Evolutionary conservation across 1,140 invertebrate genomes (phyloP).

Genomic region (Hetaerina americana): DNA sequence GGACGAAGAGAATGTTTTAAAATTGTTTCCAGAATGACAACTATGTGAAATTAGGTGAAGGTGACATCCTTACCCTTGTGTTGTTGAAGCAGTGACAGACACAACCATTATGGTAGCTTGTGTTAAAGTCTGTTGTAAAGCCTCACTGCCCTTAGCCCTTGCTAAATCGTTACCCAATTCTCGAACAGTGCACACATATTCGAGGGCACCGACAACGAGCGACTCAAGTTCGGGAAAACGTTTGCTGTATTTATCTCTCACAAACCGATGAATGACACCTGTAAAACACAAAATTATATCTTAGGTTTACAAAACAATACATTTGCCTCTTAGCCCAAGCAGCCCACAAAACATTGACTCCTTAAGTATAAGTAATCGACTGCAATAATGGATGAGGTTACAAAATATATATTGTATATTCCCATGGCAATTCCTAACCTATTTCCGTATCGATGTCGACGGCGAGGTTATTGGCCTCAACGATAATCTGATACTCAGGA

Average conservation of each 20-base stretch:
- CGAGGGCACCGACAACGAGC: slow-evolving; percentile 79
- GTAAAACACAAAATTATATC: no score
- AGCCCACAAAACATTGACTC: no score
- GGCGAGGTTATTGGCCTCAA: slow-evolving; percentile 91
- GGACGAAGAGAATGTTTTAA: no score
- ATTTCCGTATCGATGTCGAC: slow-evolving; percentile 95
- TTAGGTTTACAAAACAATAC: no score
- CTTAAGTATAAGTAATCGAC: no score
- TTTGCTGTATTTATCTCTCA: slow-evolving; percentile 93
- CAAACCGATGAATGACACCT: slow-evolving; percentile 90
- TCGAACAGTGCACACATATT: slow-evolving; percentile 89
- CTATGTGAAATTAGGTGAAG: no score
- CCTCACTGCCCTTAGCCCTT: slow-evolving; percentile 93
- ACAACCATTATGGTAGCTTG: slow-evolving; percentile 99
- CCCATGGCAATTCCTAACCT: no score
- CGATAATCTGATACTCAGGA: slow-evolving; percentile 91
- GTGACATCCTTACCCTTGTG: slow-evolving; percentile 76
- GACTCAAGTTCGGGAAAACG: slow-evolving; percentile 97
- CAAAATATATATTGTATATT: no score
- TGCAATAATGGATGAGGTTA: no score
- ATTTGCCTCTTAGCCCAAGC: no score
- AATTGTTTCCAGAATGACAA: no score
- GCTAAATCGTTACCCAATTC: slow-evolving; percentile 95
- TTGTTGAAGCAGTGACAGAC: slow-evolving; percentile 96
- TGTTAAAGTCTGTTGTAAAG: slow-evolving; percentile 81